A percentile compares a stretch with the other conserved stretches of the same genome.
These are phyloP conservation scores for Grammomys surdaster DNA, from an alignment of 2,113 vertebrate species.

Conservation along the genomic window DNA sequence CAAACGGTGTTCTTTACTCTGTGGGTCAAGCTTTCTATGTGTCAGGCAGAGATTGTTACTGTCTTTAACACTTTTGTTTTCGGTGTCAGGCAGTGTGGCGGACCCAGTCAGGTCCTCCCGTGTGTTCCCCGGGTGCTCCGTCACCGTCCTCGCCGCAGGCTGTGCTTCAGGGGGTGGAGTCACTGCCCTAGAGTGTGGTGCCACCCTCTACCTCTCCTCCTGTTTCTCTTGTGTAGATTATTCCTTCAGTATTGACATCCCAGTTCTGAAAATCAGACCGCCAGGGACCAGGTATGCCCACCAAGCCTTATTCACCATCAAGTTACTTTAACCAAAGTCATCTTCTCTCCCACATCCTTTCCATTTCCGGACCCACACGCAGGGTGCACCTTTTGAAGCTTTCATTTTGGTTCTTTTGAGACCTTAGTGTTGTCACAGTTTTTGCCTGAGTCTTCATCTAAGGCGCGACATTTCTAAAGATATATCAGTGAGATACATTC, in stretches of 20 bases:
- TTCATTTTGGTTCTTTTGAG: slow-evolving; percentile 83
- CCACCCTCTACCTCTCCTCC: slow-evolving; percentile 84
- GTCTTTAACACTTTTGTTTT: slow-evolving; percentile 77
- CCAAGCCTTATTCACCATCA: slow-evolving; percentile 83
- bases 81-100: slow-evolving; percentile 71
- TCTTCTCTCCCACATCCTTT: slow-evolving; percentile 83
- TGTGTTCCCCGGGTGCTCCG: slow-evolving; percentile 63
- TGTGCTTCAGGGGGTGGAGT: slow-evolving; percentile 78
- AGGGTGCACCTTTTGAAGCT: slow-evolving; percentile 78
- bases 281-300: slow-evolving; percentile 85
- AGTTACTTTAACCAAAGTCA: slow-evolving; percentile 83
- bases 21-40: slow-evolving; percentile 73
- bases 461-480: slow-evolving; percentile 64
- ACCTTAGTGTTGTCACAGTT: slow-evolving; percentile 78
- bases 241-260: slow-evolving; percentile 85
- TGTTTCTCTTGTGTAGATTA: slow-evolving; percentile 86
- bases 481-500: slow-evolving; percentile 64
- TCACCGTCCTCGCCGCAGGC: slow-evolving; percentile 68
- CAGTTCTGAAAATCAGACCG: slow-evolving; percentile 85
- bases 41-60: slow-evolving; percentile 65
- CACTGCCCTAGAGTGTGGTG: slow-evolving; percentile 78
- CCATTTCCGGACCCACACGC: slow-evolving; percentile 81
- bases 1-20: slow-evolving; percentile 70
- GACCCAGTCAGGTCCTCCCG: slow-evolving; percentile 63
- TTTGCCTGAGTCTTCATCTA: slow-evolving; percentile 79